Evolutionary conservation across 2,888 invertebrate genomes (phyloP), one percentile per base, ranked within the genome.

Genomic region (Erebia aethiops): DNA sequence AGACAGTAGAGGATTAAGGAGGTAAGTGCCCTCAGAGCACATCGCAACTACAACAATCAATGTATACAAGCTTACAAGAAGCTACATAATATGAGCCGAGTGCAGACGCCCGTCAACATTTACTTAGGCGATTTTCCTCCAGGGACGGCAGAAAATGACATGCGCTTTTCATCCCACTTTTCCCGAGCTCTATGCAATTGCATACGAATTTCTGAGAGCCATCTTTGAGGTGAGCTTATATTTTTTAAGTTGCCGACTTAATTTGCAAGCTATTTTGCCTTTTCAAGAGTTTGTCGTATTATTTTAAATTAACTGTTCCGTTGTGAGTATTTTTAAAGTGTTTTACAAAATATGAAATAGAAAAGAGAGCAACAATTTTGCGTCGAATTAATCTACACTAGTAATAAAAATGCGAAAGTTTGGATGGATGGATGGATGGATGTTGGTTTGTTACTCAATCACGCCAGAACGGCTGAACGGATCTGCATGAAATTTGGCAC

Each of bases 71-170:
- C 18, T 62, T 71, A 74, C 70, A 72, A 70, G 67, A 71, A 67
- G 64, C 60, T 62, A 62, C 65, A 26, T 71, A 70, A 65, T 73
- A 71, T 70, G 71, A 74, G 68, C 83, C 79, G 79, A 77, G 77
- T 77, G 78, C 78, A 87, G 87, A 81, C 82, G 84, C 85, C 14
- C 51, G 90, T 88, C 89, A 91, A 90, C 90, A 91, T 91, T 91
- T 90, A 85, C 89, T 83, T 81, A 80, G 81, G 83, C 82, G 87
- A 88, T 88, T 88, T 82, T 83, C 86, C 84, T 75, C 78, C 82
- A 81, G 86, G 83, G 84, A 77, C 80, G 81, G 82, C 77, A 83
- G 83, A 80, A 88, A 90, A 90, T 88, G 90, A 87, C 89, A 85
- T 88, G 86, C 85, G 77, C 82, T 80, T 83, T 79, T 73, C 74